phyloP scores from a whole-genome alignment of 2,113 vertebrate genomes.

The Smithornis capensis region DNA sequence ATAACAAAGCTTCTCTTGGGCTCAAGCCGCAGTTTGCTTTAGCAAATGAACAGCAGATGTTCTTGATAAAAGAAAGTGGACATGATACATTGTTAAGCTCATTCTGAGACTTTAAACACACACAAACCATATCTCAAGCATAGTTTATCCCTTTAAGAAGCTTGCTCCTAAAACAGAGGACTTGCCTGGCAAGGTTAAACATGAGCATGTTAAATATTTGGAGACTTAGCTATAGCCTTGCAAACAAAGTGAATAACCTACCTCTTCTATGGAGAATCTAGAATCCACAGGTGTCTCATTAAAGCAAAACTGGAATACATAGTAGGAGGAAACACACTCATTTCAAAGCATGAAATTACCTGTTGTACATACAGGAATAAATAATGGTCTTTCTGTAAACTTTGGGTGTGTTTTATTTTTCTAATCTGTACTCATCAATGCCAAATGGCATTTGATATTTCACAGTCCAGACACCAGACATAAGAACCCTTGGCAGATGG shows the following conservation, averaged over 20 bases:
- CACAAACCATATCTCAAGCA: slow-evolving; percentile 7
- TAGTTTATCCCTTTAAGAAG: background rate
- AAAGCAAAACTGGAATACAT: background rate
- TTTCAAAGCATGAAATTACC: background rate
- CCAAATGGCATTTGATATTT: background rate
- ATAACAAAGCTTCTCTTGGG: background rate
- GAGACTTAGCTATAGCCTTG: background rate
- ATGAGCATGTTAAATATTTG: slow-evolving; percentile 40
- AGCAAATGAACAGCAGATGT: slow-evolving; percentile 38
- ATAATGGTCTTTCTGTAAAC: background rate
- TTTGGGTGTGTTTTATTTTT: background rate
- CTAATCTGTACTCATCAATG: background rate
- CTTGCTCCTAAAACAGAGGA: background rate
- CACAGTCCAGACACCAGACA: background rate
- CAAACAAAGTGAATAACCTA: background rate
- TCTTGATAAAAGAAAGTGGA: slow-evolving; percentile 34
- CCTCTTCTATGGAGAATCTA: background rate
- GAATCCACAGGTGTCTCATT: background rate
- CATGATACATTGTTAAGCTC: slow-evolving; percentile 33
- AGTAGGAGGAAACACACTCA: background rate
- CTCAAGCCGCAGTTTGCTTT: background rate
- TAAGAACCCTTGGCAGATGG: background rate
- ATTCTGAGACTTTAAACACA: slow-evolving; percentile 41
- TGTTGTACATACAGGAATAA: background rate
- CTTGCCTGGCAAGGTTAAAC: background rate